Evolutionary conservation across 2,888 invertebrate species (phyloP).

Genomic region (Coleophora flavipennella): DNA sequence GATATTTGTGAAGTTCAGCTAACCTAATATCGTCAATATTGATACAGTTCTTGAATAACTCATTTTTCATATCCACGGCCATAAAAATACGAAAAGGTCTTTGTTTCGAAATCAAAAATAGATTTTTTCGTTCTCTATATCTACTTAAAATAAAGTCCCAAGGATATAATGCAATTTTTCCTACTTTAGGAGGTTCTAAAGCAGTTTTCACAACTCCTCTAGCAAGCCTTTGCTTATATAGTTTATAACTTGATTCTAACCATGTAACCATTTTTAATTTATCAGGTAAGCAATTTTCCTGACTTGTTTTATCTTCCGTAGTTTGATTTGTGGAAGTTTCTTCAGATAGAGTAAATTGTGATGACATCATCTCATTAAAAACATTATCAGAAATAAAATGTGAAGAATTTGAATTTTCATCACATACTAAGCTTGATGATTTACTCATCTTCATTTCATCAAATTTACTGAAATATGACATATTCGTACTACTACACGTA

Average conservation of each 20-base stretch:
- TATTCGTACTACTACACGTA: too few species aligned
- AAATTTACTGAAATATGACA: too few species aligned
- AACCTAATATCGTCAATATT: conserved; percentile 47
- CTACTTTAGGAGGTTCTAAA: conserved; percentile 38
- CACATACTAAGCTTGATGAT: too few species aligned
- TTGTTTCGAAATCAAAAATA: conserved; percentile 41
- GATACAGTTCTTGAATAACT: conserved; percentile 41
- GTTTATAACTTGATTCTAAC: conserved; percentile 49
- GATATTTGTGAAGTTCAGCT: conserved; percentile 47
- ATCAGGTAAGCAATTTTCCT: too few species aligned
- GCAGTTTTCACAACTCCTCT: conserved; percentile 28
- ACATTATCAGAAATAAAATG: too few species aligned
- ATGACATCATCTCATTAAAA: neutral
- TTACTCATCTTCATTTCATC: too few species aligned
- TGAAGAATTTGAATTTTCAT: too few species aligned
- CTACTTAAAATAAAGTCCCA: conserved; percentile 53
- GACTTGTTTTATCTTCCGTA: conserved; percentile 18
- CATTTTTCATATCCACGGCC: conserved; percentile 34
- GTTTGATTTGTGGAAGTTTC: neutral
- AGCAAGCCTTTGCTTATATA: conserved; percentile 35
- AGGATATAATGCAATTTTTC: conserved; percentile 40
- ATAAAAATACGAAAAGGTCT: conserved; percentile 50
- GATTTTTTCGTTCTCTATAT: conserved; percentile 46
- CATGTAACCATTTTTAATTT: conserved; percentile 39
- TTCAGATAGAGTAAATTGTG: neutral